Evolutionary conservation across 2,113 vertebrate genomes (phyloP), one percentile per base, ranked within the genome.

Genomic region (Phalacrocorax carbo): DNA sequence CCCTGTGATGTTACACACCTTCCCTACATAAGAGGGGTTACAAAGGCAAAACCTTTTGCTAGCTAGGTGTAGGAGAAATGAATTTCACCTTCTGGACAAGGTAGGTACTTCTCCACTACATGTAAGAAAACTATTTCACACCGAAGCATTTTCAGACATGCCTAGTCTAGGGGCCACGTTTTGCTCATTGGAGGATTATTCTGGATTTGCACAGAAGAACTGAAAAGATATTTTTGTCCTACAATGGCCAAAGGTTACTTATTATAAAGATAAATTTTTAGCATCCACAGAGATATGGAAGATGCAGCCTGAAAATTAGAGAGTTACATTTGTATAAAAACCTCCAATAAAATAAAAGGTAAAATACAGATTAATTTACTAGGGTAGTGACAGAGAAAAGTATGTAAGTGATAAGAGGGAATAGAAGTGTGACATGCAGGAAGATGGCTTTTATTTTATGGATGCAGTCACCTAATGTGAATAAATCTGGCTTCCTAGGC

Each of bases 401-500:
- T 52, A 58, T 8, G 1, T n/a, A 82, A 51, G 20, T 85, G 27
- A 10, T 85, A 79, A 62, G 32, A 76, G 2, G 34, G 40, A 77
- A 77, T 80, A 77, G 61, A 94, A 91, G 12, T n/a, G 25, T 91
- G 70, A 82, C 65, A 66, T 61, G 22, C 19, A 79, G 44, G 54
- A 78, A 83, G 66, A 48, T 15, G 42, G 12, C 20, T 88, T 95
- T 93, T 77, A 66, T 87, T 95, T 96, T 80, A 88, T 77, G 58
- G 77, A 65, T 69, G 38, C 42, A 88, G 46, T 85, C 88, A 92
- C 48, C 64, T 85, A 87, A 82, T 15, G 30, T 55, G 88, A 85
- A 82, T 95, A 93, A 91, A 91, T 87, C n/a, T 73, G 68, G 17
- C 62, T 96, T 93, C n/a, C 58, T 60, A 77, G 78, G 62, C 70